These are phyloP conservation scores for Orthonyx spaldingii DNA, from an alignment of 2,113 vertebrate species.

Conservation along the genomic window DNA sequence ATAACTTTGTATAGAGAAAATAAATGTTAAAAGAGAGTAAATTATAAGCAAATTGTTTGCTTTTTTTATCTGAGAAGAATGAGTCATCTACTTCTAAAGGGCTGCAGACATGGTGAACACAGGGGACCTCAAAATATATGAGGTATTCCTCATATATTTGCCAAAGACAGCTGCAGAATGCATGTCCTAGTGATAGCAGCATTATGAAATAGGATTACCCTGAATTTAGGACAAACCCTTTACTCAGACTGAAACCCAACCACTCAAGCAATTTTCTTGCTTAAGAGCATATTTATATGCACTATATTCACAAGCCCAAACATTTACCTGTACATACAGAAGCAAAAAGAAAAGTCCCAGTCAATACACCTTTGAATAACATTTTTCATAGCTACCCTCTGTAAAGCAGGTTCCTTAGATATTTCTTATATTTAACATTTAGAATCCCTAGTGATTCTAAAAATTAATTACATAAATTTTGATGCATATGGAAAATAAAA, in stretches of 20 bases:
- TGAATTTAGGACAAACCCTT: not conserved
- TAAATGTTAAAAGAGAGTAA: not conserved
- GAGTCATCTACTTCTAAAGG: not conserved
- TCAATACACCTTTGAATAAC: not conserved
- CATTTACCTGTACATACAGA: not conserved
- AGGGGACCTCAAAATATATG: not conserved
- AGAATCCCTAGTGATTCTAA: not conserved
- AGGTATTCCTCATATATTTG: not conserved
- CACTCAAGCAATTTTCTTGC: not conserved
- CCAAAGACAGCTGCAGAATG: not conserved
- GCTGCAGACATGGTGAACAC: not conserved
- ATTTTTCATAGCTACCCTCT: not conserved
- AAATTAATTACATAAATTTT: not conserved
- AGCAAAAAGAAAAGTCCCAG: not conserved
- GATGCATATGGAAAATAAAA: not conserved
- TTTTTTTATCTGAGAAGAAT: not conserved
- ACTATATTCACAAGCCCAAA: not conserved
- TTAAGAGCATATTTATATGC: not conserved
- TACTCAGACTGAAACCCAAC: not conserved
- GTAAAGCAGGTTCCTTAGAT: not conserved
- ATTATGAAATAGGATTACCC: not conserved
- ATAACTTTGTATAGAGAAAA: not conserved
- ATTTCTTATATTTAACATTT: not conserved
- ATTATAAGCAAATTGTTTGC: not conserved
- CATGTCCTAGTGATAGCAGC: not conserved